Base-by-base conservation (phyloP, 2,797 vertebrate genomes). In the Tolypeutes matacus region DNA sequence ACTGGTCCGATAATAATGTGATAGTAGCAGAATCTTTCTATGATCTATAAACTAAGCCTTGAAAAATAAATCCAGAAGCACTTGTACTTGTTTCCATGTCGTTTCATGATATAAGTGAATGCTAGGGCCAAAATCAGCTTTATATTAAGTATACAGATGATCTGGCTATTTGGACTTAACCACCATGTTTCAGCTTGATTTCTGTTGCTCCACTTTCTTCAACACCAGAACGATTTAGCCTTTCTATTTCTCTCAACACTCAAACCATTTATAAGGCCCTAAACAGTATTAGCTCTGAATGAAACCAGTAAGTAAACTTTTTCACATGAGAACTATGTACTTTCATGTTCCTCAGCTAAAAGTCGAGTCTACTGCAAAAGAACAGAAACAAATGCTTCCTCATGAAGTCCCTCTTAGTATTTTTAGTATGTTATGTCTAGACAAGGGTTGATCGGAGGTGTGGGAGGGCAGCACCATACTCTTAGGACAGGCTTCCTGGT, bases 281-380 rank as follows among this genome's bases (percentile, higher is more conserved):
- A 65, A 92, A 70, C 4, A 27, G 2, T 49, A 78, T 13, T 17
- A 73, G 51, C 62, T 81, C n/a, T 88, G 51, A 81, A 80, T 31
- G 1, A 92, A 83, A 92, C 53, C 39, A 53, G 42, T 53, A 77
- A 82, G 56, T 42, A 76, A 81, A 93, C 36, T 72, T 46, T n/a
- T 86, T 77, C 78, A 87, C 49, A 87, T 25, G 64, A 94, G 58
- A 85, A 81, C 36, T 65, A 70, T 3, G 39, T 36, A 76, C n/a
- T 72, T 85, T 73, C 34, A 53, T 34, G 36, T 81, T 88, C 77
- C 75, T 82, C 95, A 91, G 73, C 29, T 91, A 76, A 92, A 95
- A 92, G 51, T 64, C 46, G 29, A 85, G 23, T n/a, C 77, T 7
- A 65, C 2, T 53, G 34, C 60, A 83, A 94, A 94, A 94, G 72